Base-by-base conservation (phyloP, 2,888 invertebrate genomes). In the Poecilus cupreus region DNA sequence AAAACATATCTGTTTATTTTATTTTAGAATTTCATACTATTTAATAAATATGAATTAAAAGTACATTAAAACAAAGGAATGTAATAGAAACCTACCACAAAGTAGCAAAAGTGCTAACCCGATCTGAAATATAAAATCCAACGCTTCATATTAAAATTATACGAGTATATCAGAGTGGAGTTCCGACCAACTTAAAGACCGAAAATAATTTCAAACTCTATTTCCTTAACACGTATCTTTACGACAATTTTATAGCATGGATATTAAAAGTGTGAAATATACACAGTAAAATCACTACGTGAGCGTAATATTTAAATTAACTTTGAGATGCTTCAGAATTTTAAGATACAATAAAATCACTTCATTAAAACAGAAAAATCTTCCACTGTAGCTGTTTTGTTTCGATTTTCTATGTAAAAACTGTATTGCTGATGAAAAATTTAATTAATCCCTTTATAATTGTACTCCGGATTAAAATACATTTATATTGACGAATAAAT, bases 221-320 rank as follows among this genome's bases (percentile, higher is more conserved):
- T 68, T 68, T 68, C 64, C 64, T 68, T 68, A 16, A 68, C 64
- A 68, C 64, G 64, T 68, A 68, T 37, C 64, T 68, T 68, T 68
- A 68, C 64, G 64, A 68, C 64, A 16, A 16, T 68, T 68, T 68
- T 68, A 68, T 68, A 68, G 64, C 64, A 2, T 1, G 10, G 64
- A 68, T 68, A 68, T 68, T 68, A 68, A 68, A 68, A 68, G 64
- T 68, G 37, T 68, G 39, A 37, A 18, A 68, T 68, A 18, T 16
- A 68, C 16, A 60, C n/a, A 6, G 32, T 32, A 37, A 68, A 68
- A 68, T 68, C 64, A 68, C 64, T 68, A 68, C 64, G 64, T 68
- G 64, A 18, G 16, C 8, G 18, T 68, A 32, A 68, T 68, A 68
- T 68, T 68, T 68, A 37, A 68, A 68, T 68, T 68, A 68, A 37